These are phyloP conservation scores for Ridgeia piscesae DNA, from an alignment of 1,140 invertebrate genomes.

Conservation along the genomic window DNA sequence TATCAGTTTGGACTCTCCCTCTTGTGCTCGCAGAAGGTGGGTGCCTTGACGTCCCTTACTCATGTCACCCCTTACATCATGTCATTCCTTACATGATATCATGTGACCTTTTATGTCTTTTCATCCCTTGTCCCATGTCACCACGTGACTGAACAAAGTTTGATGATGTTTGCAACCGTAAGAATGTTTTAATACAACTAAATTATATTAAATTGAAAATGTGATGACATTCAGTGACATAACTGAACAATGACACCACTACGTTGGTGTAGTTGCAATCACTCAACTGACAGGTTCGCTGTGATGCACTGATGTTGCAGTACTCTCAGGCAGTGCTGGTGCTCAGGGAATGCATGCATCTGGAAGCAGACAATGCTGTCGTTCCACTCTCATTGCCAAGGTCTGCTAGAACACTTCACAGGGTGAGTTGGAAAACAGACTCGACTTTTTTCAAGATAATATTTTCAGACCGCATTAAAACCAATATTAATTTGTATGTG, in stretches of 20 bases:
- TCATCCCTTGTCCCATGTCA: too few species aligned
- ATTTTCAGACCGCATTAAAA: too few species aligned
- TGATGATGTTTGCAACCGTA: too few species aligned
- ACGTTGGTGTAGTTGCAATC: too few species aligned
- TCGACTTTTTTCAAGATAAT: constrained; percentile 15
- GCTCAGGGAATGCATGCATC: constrained; percentile 74
- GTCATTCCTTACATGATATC: constrained; percentile 25
- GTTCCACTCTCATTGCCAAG: constrained; percentile 76
- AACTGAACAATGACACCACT: too few species aligned
- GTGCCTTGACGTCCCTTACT: background rate
- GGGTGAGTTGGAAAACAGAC: constrained; percentile 60
- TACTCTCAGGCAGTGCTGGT: constrained; percentile 69
- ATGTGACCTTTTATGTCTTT: constrained; percentile 1
- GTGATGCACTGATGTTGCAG: constrained; percentile 37
- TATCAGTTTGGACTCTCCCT: constrained; percentile 82
- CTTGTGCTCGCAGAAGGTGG: constrained; percentile 59
- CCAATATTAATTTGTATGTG: too few species aligned
- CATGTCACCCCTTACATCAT: too few species aligned
- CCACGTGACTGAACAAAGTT: too few species aligned
- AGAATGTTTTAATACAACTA: too few species aligned
- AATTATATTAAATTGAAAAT: too few species aligned
- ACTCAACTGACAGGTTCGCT: too few species aligned
- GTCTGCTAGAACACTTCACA: constrained; percentile 81
- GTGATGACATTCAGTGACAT: too few species aligned
- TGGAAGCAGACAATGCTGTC: constrained; percentile 71